Conservation (phyloP, 2,888 invertebrate genomes). For the Aleiodes testaceus region DNA sequence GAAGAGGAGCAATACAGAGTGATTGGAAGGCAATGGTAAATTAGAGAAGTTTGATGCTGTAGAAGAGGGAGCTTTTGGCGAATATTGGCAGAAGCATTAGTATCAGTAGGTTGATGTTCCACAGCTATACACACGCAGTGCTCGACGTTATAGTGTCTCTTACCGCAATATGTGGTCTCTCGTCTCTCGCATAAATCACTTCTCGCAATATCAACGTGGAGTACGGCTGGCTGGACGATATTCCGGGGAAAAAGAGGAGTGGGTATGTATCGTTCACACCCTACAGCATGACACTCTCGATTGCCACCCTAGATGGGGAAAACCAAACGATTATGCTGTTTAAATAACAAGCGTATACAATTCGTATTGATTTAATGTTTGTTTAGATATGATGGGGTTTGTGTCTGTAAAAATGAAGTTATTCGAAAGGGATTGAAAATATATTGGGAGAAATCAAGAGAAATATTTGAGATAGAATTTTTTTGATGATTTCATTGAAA, state of each 20-base stretch:
- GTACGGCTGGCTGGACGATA: constrained; percentile 39
- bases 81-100: constrained; percentile 64
- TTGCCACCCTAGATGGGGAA: not conserved
- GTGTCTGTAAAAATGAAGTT: not conserved
- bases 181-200: constrained; percentile 67
- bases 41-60: not conserved
- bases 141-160: constrained; percentile 43
- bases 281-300: constrained; percentile 1
- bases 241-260: constrained; percentile 23
- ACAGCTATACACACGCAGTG: constrained; percentile 42
- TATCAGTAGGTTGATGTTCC: constrained; percentile 56
- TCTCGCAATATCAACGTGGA: constrained; percentile 66
- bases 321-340: constrained; percentile 4
- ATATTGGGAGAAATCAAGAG: too few relatives aligned
- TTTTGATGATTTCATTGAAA: too few relatives aligned
- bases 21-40: constrained; percentile 48
- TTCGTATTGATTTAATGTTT: constrained; percentile 11
- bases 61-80: constrained; percentile 47
- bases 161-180: constrained; percentile 65
- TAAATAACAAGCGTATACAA: not conserved
- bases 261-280: constrained; percentile 2
- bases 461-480: too few relatives aligned
- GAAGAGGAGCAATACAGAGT: constrained; percentile 37
- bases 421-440: too few relatives aligned
- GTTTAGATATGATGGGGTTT: not conserved